Conservation (phyloP, 2,113 vertebrate genomes). For the Seriola dumerili region DNA sequence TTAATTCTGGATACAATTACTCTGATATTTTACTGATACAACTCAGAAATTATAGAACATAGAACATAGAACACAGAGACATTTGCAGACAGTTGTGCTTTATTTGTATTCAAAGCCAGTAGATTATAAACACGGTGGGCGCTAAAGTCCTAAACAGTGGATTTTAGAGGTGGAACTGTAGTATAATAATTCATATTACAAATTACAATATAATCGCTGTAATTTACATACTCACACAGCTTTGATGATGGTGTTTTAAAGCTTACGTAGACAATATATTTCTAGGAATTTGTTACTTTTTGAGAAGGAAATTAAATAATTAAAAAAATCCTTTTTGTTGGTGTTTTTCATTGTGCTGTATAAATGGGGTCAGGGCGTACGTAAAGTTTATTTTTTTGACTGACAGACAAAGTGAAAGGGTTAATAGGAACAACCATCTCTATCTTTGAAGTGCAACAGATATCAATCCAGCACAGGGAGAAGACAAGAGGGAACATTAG, state of each 20-base stretch:
- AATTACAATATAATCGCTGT: background rate
- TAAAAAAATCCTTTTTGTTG: background rate
- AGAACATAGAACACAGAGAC: no score
- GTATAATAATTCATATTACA: background rate
- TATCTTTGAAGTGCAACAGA: constrained; percentile 69
- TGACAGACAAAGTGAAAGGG: constrained; percentile 30
- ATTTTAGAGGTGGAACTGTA: background rate
- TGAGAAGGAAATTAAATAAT: background rate
- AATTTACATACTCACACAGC: background rate
- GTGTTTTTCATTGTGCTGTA: background rate
- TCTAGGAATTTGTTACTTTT: background rate
- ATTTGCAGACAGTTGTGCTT: background rate
- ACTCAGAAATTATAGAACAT: background rate
- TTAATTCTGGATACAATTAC: background rate
- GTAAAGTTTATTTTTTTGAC: constrained; percentile 30
- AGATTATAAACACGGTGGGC: no score
- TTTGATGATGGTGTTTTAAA: background rate
- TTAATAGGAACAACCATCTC: constrained; percentile 27
- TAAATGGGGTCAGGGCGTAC: background rate
- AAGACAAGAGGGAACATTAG: constrained; percentile 72
- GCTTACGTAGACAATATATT: background rate
- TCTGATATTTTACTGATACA: background rate
- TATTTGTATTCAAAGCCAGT: background rate
- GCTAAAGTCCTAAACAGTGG: background rate
- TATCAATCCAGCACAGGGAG: constrained; percentile 71